A percentile compares a stretch with the other conserved stretches of the same genome.
Conservation (phyloP, 2,797 vertebrate genomes). For the Xerus rutilus region DNA sequence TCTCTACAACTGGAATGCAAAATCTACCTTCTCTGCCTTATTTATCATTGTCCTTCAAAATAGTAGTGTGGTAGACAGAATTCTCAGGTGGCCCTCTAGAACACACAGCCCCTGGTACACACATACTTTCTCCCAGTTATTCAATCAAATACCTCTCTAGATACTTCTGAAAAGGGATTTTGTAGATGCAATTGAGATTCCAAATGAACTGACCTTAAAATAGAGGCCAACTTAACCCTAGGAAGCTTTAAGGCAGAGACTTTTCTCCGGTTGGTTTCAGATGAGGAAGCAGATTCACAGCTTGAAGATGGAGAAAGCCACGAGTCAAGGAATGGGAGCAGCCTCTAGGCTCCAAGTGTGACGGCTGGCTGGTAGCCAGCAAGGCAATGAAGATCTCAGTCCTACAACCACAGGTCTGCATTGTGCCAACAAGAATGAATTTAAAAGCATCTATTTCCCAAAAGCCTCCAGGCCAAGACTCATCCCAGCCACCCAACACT, state of each 20-base stretch:
- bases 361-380: rapidly evolving
- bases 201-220: neutral
- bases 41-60: neutral
- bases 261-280: neutral
- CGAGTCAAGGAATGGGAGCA: too few relatives aligned
- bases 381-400: neutral
- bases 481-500: neutral
- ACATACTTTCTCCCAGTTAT: neutral
- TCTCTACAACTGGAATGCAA: neutral
- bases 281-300: neutral
- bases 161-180: neutral
- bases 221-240: neutral
- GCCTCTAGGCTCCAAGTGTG: neutral
- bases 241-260: too few relatives aligned
- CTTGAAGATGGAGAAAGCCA: neutral
- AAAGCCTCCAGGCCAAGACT: neutral
- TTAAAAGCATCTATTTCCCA: neutral
- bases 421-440: neutral
- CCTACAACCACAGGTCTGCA: neutral
- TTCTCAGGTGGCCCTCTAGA: neutral
- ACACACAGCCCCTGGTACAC: too few relatives aligned
- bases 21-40: neutral
- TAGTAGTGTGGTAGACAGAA: too few relatives aligned
- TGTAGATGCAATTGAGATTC: neutral
- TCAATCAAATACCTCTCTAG: neutral